Evolutionary conservation across 2,113 vertebrate species (phyloP), one percentile per base, ranked within the genome.

Genomic region (Pluvialis apricaria): DNA sequence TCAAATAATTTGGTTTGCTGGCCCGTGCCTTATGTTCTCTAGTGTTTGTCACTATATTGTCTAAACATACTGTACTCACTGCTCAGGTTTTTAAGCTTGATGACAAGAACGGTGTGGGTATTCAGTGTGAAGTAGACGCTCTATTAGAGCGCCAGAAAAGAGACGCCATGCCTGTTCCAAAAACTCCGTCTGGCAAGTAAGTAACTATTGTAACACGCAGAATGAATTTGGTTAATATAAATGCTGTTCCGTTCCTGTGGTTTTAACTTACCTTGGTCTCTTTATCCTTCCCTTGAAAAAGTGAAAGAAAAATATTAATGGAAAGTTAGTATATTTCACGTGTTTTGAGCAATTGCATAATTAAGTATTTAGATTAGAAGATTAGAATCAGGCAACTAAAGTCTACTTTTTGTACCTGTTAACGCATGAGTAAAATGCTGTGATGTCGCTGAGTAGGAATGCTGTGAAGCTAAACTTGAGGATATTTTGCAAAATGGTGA

Each of bases 61-160:
- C 49, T 69, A 10, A 68, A 29, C 13, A 12, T 25, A 1, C 22
- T 64, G 3, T 32, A 10, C 75, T 73, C 45, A 6, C 64, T 82
- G 32, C 51, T 86, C 60, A 99, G 99, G 98, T 99, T 87, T 99
- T 99, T 94, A 99, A 99, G 95, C 98, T 99, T 3, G 99, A 99
- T 82, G 99, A 99, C 62, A 99, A 99, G 97, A 99, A 99, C 17
- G 98, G 99, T 12, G 98, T 99, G 97, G 99, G 99, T 13, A 96
- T 99, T 18, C 99, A 99, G 96, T 98, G 96, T 62, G 99, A 99
- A 71, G 98, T 99, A 3, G 99, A 99, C 13, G 99, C 99, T 54
- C 96, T 99, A 29, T 87, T 99, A 82, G 99, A 99, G 82, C 97
- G 99, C 11, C 99, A 99, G 95, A 99, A 98, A 60, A 98, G 98